phyloP scores from a whole-genome alignment of 2,113 vertebrate species.

The Coturnix japonica region DNA sequence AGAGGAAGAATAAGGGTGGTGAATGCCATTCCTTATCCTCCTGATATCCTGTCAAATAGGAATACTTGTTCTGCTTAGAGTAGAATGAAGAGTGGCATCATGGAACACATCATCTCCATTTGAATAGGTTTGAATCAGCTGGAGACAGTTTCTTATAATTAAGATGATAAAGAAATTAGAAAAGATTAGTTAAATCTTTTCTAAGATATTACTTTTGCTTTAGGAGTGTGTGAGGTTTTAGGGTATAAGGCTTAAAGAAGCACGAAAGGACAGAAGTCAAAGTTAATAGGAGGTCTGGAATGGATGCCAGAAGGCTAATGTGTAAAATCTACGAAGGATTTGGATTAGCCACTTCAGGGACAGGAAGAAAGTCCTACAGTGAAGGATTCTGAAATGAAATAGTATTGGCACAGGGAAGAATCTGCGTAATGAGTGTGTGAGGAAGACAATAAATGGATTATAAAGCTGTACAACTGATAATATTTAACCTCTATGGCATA shows the following conservation, averaged over 20 bases:
- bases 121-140: background rate
- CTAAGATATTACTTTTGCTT: background rate
- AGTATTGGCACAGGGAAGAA: background rate
- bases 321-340: background rate
- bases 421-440: background rate
- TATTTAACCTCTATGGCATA: fast-evolving
- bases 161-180: background rate
- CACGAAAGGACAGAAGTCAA: background rate
- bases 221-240: background rate
- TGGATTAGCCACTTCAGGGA: background rate
- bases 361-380: background rate
- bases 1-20: background rate
- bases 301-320: background rate
- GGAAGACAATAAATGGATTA: background rate
- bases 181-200: background rate
- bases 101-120: background rate
- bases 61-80: background rate
- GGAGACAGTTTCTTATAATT: background rate
- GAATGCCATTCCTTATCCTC: background rate
- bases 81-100: background rate
- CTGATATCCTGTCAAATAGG: background rate
- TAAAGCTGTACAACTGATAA: background rate
- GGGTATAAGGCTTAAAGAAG: background rate
- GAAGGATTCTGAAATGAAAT: background rate
- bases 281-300: background rate